These are phyloP conservation scores for Hecatera dysodea DNA, from an alignment of 2,888 invertebrate species.

Conservation along the genomic window DNA sequence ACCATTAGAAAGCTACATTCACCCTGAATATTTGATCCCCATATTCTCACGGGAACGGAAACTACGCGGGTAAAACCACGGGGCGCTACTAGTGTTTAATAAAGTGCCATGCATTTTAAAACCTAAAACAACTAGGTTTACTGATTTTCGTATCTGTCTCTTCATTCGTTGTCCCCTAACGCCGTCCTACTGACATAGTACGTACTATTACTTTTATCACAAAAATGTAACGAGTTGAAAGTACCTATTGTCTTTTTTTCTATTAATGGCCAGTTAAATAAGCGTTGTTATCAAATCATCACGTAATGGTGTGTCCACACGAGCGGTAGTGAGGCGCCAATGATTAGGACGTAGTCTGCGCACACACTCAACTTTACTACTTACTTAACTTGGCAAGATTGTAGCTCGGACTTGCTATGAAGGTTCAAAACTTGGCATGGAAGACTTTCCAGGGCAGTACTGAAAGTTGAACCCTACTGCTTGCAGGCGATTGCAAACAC, in stretches of 20 bases:
- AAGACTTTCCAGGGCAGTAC: not conserved
- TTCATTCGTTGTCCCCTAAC: not conserved
- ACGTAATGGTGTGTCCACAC: conserved; percentile 14
- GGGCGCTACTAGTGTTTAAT: too few relatives aligned
- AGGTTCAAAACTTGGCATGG: not conserved
- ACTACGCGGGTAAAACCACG: too few relatives aligned
- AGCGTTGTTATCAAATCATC: conserved; percentile 32
- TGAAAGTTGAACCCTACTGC: too few relatives aligned
- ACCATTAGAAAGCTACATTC: too few relatives aligned
- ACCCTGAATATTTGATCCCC: too few relatives aligned
- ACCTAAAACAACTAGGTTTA: not conserved
- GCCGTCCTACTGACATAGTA: not conserved
- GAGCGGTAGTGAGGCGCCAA: conserved; percentile 38
- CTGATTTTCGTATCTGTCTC: not conserved
- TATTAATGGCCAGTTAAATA: conserved; percentile 7
- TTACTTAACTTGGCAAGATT: too few relatives aligned
- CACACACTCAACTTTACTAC: not conserved
- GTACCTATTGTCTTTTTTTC: not conserved
- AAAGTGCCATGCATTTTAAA: too few relatives aligned
- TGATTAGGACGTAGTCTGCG: conserved; percentile 27
- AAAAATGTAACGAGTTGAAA: conserved; percentile 12
- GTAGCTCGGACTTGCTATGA: too few relatives aligned
- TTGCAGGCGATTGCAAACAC: too few relatives aligned
- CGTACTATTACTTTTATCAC: not conserved
- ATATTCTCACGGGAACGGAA: too few relatives aligned